Base-by-base conservation (phyloP, 1,140 invertebrate species). In the Chironomus tepperi region DNA sequence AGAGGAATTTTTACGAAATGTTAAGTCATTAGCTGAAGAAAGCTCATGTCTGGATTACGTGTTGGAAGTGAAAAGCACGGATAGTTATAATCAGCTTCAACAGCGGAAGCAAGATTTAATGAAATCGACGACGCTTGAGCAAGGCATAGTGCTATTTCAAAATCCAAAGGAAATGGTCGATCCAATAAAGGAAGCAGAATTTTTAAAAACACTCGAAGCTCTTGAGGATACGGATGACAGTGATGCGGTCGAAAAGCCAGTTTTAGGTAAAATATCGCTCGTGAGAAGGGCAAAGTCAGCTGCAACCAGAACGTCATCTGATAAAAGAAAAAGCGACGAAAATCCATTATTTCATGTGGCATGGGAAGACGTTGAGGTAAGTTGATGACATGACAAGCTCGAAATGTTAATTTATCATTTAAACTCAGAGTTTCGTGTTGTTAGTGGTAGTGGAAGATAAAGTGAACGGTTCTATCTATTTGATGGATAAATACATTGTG, bases 161-260 rank as follows among this genome's bases (percentile, higher is more conserved):
- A 81, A 82, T 73, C 80, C 80, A 73, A 82, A 81, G 73, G 80
- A 82, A 9, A 78, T 81, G 16, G 79, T 82, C 0, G 81, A 82
- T 75, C 81, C 81, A 73, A 78, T 80, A 74, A 85, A 85, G 76
- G 79, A 85, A 43, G 82, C 84, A 75, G 81, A 82, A 75, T 85
- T 81, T 73, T 78, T 84, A 73, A 84, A 82, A 77, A 84, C 84
- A 78, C 80, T 84, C 43, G 85, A 84, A 76, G 80, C 82, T 5
- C 80, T 81, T 10, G 78, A 86, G 21, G 87, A 89, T 75, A 86
- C 87, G 0, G 89, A 88, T 77, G 88, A 90, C 78, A 89, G 88
- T 79, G 89, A 90, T 79, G 84, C 78, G 79, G 75, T 80, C 77
- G 84, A 84, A 74, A 80, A 79, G 15, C 83, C 84, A 16, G 79